These are phyloP conservation scores for Ricordea florida DNA, from an alignment of 92 coral and sea anemone genomes.

Conservation along the genomic window DNA sequence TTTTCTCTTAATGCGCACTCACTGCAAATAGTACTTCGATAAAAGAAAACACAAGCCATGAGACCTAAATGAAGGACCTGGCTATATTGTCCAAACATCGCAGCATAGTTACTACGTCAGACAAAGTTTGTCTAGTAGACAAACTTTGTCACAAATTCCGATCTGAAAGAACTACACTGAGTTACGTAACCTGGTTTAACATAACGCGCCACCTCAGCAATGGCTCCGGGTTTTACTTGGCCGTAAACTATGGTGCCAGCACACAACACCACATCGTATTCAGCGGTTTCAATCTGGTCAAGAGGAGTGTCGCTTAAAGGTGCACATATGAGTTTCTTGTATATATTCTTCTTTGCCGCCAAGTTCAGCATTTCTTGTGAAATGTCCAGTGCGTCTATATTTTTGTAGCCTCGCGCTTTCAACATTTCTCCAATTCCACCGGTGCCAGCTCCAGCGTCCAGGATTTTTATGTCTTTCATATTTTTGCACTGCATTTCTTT, in stretches of 20 bases:
- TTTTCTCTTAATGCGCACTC: too few species aligned
- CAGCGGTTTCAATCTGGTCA: conserved; percentile 43
- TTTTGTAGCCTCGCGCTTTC: conserved; percentile 56
- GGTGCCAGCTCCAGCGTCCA: conserved; percentile 81
- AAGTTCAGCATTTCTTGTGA: conserved; percentile 59
- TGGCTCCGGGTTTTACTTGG: conserved; percentile 46
- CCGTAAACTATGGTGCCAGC: conserved; percentile 55
- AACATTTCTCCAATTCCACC: conserved; percentile 60
- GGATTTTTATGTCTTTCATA: conserved; percentile 11
- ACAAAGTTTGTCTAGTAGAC: too few species aligned
- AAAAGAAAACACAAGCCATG: too few species aligned
- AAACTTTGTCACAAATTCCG: too few species aligned
- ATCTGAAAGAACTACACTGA: not conserved
- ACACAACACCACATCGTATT: conserved; percentile 47
- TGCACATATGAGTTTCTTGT: conserved; percentile 65
- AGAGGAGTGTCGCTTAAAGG: conserved; percentile 34
- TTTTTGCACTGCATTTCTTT: conserved; percentile 24
- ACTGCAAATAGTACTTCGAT: too few species aligned
- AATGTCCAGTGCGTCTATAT: conserved; percentile 64
- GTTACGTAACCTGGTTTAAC: conserved; percentile 55
- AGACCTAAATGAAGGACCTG: too few species aligned
- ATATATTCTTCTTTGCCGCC: conserved; percentile 36
- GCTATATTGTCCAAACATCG: not conserved
- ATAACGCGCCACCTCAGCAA: conserved; percentile 49
- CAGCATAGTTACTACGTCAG: not conserved